Percentiles rank a stretch among this genome's conserved stretches.
These are phyloP conservation scores for Meandrusa payeni DNA, from an alignment of 2,888 invertebrate species.

Conservation along the genomic window DNA sequence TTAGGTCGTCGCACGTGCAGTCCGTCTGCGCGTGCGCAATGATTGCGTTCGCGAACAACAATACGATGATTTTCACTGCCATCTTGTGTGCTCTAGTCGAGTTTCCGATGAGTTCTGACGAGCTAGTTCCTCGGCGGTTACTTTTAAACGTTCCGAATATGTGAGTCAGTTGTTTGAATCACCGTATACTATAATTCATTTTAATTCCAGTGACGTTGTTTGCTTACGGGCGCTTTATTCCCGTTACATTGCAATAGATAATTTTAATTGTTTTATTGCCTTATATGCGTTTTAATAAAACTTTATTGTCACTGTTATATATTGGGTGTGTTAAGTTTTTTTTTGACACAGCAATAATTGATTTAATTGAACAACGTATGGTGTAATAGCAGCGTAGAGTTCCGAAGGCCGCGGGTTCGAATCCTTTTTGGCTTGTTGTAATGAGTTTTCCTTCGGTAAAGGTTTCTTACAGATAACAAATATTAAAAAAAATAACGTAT, in stretches of 20 bases:
- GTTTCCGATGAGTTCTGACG: constrained; percentile 3
- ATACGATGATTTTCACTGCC: constrained; percentile 8
- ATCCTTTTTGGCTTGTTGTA: no score
- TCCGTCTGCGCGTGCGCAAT: neutral
- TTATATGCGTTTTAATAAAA: neutral
- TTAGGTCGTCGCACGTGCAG: constrained; percentile 6
- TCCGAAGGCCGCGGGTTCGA: no score
- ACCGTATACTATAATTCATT: neutral
- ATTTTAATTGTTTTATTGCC: neutral
- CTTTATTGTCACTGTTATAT: no score
- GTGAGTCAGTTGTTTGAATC: constrained; percentile 18
- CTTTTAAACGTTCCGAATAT: neutral
- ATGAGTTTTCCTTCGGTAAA: no score
- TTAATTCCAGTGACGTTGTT: constrained; percentile 13
- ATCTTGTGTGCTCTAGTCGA: constrained; percentile 14
- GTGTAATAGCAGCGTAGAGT: no score
- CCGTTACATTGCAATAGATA: neutral
- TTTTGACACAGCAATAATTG: no score
- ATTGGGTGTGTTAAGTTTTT: no score
- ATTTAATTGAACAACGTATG: no score
- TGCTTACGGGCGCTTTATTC: constrained; percentile 1
- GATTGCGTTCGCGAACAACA: neutral
- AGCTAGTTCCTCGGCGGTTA: neutral
- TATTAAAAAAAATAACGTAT: no score
- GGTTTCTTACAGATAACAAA: no score